phyloP scores from a whole-genome alignment of 2,113 vertebrate species.

The Pogona vitticeps region DNA sequence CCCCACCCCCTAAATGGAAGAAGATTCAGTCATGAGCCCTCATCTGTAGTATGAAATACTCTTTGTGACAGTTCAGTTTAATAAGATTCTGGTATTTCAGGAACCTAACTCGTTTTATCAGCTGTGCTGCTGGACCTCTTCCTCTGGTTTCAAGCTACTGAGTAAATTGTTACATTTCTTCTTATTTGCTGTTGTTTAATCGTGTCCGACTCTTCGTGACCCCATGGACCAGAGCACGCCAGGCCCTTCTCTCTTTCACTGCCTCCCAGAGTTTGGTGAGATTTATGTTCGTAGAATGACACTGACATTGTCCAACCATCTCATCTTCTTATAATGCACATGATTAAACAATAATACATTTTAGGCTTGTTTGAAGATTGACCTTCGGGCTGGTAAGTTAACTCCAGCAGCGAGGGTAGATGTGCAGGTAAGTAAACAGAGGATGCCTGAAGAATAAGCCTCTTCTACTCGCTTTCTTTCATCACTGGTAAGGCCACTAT shows the following conservation, averaged over 20 bases:
- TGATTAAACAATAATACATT: background rate
- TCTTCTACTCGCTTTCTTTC: constrained; percentile 92
- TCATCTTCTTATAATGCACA: background rate
- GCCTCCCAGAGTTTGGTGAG: too few relatives aligned
- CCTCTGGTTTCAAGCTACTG: background rate
- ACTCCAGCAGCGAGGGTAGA: constrained; percentile 95
- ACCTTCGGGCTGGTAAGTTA: constrained; percentile 96
- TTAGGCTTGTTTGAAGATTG: constrained; percentile 23
- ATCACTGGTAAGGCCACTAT: constrained; percentile 89
- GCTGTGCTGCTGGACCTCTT: background rate
- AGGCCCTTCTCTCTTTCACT: too few relatives aligned
- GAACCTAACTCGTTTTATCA: background rate
- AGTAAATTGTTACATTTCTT: background rate
- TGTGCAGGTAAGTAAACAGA: constrained; percentile 93
- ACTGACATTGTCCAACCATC: too few relatives aligned
- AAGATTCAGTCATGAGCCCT: background rate
- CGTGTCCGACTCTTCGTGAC: too few relatives aligned
- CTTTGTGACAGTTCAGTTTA: background rate
- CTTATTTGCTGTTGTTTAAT: too few relatives aligned
- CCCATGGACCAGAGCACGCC: too few relatives aligned
- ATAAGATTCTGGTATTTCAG: background rate
- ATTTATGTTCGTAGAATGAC: too few relatives aligned
- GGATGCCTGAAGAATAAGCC: constrained; percentile 85
- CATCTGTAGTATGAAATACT: background rate
- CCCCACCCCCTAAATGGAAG: background rate